phyloP scores from a whole-genome alignment of 2,113 vertebrate genomes.

The Psilopsiagon aurifrons region DNA sequence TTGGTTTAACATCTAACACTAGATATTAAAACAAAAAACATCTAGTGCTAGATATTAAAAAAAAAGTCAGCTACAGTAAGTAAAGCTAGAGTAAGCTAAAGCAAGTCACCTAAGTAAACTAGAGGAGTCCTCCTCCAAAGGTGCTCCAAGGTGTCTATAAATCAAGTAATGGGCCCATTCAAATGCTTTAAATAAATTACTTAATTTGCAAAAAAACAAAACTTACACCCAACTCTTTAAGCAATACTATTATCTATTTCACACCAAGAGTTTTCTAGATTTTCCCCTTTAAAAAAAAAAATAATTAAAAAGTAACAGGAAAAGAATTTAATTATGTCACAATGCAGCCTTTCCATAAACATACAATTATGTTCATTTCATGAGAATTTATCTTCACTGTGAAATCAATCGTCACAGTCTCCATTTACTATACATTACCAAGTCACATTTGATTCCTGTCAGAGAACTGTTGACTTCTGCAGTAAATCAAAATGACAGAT shows the following conservation, averaged over 20 bases:
- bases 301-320: constrained; percentile 46
- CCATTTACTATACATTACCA: constrained; percentile 58
- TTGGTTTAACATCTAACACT: background rate
- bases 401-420: constrained; percentile 73
- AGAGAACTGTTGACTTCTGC: constrained; percentile 43
- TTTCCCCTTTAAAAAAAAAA: background rate
- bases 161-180: background rate
- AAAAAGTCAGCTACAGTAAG: background rate
- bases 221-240: background rate
- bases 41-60: background rate
- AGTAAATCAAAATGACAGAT: constrained; percentile 67
- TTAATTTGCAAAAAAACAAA: constrained; percentile 12
- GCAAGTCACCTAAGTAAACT: background rate
- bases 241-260: background rate
- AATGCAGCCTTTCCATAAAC: constrained; percentile 56
- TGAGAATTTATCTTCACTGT: constrained; percentile 74
- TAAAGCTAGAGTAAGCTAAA: background rate
- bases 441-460: constrained; percentile 71
- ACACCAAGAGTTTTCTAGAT: background rate
- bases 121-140: background rate
- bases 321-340: constrained; percentile 68
- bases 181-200: constrained; percentile 13
- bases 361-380: constrained; percentile 59
- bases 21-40: background rate
- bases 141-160: background rate